phyloP scores from a whole-genome alignment of 2,113 vertebrate species.

The Melanerpes aurifrons region DNA sequence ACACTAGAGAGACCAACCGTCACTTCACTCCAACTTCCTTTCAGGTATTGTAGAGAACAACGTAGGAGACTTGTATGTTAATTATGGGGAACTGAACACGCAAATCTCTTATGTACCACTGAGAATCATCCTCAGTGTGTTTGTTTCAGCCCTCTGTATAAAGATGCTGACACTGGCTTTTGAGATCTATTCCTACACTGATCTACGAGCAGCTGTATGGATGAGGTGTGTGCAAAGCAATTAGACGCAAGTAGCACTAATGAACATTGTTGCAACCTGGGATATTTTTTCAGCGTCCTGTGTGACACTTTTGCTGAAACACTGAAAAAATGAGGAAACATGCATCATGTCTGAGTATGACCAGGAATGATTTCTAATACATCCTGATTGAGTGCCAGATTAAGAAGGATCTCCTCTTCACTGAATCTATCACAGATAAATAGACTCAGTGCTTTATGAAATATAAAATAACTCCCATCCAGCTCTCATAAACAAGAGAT shows the following conservation, averaged over 20 bases:
- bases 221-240: not conserved
- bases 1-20: no score
- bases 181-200: not conserved
- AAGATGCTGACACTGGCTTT: not conserved
- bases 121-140: not conserved
- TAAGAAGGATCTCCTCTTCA: not conserved
- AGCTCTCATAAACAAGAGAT: not conserved
- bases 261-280: not conserved
- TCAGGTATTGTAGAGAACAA: no score
- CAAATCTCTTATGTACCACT: not conserved
- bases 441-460: not conserved
- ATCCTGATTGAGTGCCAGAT: not conserved
- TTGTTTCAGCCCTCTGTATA: not conserved
- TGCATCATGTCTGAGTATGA: not conserved
- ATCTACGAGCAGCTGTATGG: not conserved
- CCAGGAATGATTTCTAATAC: not conserved
- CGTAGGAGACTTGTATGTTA: not conserved
- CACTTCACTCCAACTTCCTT: no score
- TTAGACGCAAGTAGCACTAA: conserved; percentile 7
- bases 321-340: not conserved
- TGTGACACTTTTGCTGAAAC: conserved; percentile 2
- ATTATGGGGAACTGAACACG: not conserved
- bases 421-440: not conserved
- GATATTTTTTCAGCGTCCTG: not conserved
- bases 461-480: not conserved